Base-by-base conservation (phyloP, 2,888 invertebrate genomes). In the Caenorhabditis sp. region DNA sequence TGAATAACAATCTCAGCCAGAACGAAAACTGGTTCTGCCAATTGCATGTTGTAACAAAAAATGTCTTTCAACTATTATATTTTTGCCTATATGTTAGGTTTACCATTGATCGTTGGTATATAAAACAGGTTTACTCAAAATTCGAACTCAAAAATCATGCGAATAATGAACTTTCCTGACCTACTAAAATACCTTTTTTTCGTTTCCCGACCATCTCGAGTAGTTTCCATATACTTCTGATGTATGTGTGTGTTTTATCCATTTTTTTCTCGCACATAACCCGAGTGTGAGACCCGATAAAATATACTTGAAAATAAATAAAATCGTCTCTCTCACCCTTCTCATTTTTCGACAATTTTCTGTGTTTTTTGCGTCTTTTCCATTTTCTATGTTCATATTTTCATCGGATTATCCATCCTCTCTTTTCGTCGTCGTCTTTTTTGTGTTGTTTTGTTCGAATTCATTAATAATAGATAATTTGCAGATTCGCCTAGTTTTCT, bases 271-370 rank as follows among this genome's bases (percentile, higher is more conserved):
- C 31, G 31, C 31, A 10, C 31, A 31, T 31, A 31, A 31, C 31
- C 31, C 31, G 31, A 31, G 31, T 31, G 31, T 31, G 31, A 31
- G 31, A 31, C 31, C 31, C 31, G 31, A 31, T n/a, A n/a, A 31
- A 31, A 65, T 69, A 69, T 69, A 65, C 69, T 61, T 69, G 65
- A 27, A 59, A 61, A 64, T 60, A 23, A 51, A 65, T 49, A 62
- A 21, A 37, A 58, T 37, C 24, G 43, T 26, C 49, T 6, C 17
- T 57, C 54, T 59, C 27, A 37, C 51, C 19, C 54, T 23, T 23
- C 54, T 54, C 54, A 21, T 54, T 54, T 23, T 21, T 31, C 31
- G 31, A 31, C 31, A 31, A 31, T 31, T 31, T 10, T 31, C 31
- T 31, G 31, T 31, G 4, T 31, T 31, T 31, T 31, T 31, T 31